phyloP scores from a whole-genome alignment of 1,140 invertebrate species.

The Drosophila bocki region DNA sequence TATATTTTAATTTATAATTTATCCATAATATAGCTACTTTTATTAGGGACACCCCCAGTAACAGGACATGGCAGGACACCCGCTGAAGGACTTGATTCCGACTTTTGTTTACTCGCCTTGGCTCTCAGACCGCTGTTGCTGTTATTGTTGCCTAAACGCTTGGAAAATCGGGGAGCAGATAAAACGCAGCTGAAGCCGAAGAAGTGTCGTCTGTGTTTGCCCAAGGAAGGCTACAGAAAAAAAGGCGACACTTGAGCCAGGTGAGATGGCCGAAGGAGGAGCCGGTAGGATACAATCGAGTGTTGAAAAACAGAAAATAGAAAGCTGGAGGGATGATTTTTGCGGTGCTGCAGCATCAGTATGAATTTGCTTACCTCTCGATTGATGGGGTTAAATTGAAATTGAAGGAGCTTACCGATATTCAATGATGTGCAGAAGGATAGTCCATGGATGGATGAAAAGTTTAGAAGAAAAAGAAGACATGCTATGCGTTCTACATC shows the following conservation, averaged over 20 bases:
- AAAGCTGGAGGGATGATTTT: background rate
- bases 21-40: background rate
- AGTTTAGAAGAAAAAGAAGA: background rate
- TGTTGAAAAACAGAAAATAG: constrained; percentile 15
- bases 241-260: constrained; percentile 43
- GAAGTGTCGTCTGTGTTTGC: constrained; percentile 72
- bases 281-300: constrained; percentile 3
- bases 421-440: background rate
- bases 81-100: constrained; percentile 6
- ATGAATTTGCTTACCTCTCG: constrained; percentile 18
- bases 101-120: constrained; percentile 62
- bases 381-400: constrained; percentile 32
- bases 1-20: background rate
- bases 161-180: constrained; percentile 74
- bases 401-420: constrained; percentile 20
- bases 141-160: constrained; percentile 72
- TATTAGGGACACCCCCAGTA: background rate
- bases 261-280: constrained; percentile 21
- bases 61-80: background rate
- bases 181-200: constrained; percentile 66
- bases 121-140: constrained; percentile 36
- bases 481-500: background rate
- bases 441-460: too few species aligned
- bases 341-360: constrained; percentile 24
- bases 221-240: constrained; percentile 23